These are phyloP conservation scores for Coracopsis vasa DNA, from an alignment of 2,113 vertebrate species.

Conservation along the genomic window DNA sequence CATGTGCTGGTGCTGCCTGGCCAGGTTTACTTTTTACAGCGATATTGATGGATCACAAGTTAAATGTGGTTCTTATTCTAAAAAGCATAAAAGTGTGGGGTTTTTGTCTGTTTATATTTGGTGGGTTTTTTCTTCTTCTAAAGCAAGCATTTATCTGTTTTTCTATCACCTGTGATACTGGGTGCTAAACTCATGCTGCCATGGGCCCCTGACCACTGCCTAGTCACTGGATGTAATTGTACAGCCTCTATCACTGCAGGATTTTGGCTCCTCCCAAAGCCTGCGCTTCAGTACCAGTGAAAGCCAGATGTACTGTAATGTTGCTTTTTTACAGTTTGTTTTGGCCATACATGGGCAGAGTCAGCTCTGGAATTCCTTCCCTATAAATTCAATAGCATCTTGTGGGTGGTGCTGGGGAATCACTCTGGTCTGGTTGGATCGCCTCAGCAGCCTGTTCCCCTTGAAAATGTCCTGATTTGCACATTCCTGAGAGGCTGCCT, in stretches of 20 bases:
- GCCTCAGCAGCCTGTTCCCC: not conserved
- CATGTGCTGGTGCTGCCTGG: not conserved
- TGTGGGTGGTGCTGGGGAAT: slow-evolving; percentile 41
- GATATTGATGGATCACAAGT: not conserved
- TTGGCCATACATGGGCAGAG: slow-evolving; percentile 68
- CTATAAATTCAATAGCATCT: slow-evolving; percentile 54
- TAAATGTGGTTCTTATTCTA: not conserved
- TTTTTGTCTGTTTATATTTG: not conserved
- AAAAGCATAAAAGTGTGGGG: not conserved
- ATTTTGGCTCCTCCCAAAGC: not conserved
- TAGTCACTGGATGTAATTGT: not conserved
- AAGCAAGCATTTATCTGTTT: not conserved
- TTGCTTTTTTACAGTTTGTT: slow-evolving; percentile 5
- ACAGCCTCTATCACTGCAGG: not conserved
- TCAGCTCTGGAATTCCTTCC: slow-evolving; percentile 52
- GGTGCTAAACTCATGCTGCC: not conserved
- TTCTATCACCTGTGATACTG: not conserved
- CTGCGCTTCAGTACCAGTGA: not conserved
- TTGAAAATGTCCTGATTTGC: not conserved
- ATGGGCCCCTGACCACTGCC: accelerated
- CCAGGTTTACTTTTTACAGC: not conserved
- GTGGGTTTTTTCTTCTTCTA: not conserved
- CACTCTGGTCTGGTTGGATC: not conserved
- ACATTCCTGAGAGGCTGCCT: slow-evolving; percentile 43
- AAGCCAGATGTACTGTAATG: not conserved